Percentiles rank a stretch among this genome's conserved stretches.
phyloP scores from a whole-genome alignment of 2,888 invertebrate genomes.

The Scaptomyza polygonia region DNA sequence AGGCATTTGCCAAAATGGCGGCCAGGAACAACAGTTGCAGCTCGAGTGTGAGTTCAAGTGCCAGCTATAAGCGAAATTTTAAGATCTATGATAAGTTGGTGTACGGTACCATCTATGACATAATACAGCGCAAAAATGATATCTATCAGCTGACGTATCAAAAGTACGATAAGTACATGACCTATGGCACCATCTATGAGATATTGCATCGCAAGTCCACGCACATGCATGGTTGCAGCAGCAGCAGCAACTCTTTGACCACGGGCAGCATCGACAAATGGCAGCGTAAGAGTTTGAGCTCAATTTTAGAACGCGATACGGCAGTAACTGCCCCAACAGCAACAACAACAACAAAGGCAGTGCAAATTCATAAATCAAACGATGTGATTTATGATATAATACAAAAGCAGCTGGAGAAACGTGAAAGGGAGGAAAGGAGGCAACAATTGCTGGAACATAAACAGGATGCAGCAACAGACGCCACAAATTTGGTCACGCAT shows the following conservation, averaged over 20 bases:
- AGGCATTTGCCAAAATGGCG: slow-evolving; percentile 34
- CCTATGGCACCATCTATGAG: slow-evolving; percentile 84
- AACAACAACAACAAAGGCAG: slow-evolving; percentile 27
- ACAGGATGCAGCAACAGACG: slow-evolving; percentile 46
- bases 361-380: slow-evolving; percentile 65
- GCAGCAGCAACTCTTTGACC: slow-evolving; percentile 38
- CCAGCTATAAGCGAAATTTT: slow-evolving; percentile 81
- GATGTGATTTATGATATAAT: slow-evolving; percentile 84
- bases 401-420: slow-evolving; percentile 74
- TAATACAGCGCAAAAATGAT: slow-evolving; percentile 84
- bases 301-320: slow-evolving; percentile 80
- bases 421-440: slow-evolving; percentile 40
- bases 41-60: slow-evolving; percentile 36
- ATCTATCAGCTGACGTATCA: slow-evolving; percentile 83
- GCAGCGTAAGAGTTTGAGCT: slow-evolving; percentile 82
- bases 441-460: slow-evolving; percentile 24
- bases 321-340: slow-evolving; percentile 7
- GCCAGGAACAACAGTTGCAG: slow-evolving; percentile 51
- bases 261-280: slow-evolving; percentile 69
- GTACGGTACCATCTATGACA: slow-evolving; percentile 84
- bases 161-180: slow-evolving; percentile 85
- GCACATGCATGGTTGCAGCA: slow-evolving; percentile 30
- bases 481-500: slow-evolving; percentile 47
- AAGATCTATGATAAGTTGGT: slow-evolving; percentile 84
- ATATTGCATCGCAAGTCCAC: slow-evolving; percentile 84